Evolutionary conservation across 2,797 vertebrate genomes (phyloP), one percentile per base, ranked within the genome.

Genomic region (Peromyscus eremicus): DNA sequence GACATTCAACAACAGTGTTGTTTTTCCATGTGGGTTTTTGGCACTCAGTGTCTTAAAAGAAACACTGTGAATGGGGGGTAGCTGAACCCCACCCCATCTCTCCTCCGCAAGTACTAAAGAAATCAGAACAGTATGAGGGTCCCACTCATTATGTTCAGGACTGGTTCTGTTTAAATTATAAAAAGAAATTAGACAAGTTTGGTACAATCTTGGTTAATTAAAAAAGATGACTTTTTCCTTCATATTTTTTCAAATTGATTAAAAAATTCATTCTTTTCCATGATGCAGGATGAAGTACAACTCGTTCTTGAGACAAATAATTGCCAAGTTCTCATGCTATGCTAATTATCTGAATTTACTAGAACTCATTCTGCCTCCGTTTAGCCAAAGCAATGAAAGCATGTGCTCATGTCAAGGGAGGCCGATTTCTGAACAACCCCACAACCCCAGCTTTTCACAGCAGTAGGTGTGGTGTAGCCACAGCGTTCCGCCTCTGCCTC

Each of bases 351-450:
- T 32, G 16, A 88, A 85, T 82, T 91, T 34, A 34, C 12, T 52
- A 79, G 32, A 60, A 70, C 68, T 94, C 75, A 77, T 91, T 92
- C 91, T 64, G 27, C 43, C 83, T 55, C 68, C 2, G 29, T 83
- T 95, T 92, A 88, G 79, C 16, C 86, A 96, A 92, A 88, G 75
- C 27, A 34, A 57, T n/a, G 34, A 79, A 89, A 82, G 43, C 40
- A 66, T 49, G 84, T 19, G 19, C 62, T 81, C 43, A 73, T 40
- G 62, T 40, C 46, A 49, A 12, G 66, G 52, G 62, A 13, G 55
- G 75, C 16, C 21, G 23, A 23, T 2, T 0, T 0, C 34, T 60
- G 83, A 84, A 76, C 62, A 70, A n/a, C 27, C 3, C 1, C 29
- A 76, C 62, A 70, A n/a, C 27, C 3, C 2, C 29, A 11, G 14